Conservation (phyloP, 2,888 invertebrate genomes). For the Argyra leucocephala region DNA sequence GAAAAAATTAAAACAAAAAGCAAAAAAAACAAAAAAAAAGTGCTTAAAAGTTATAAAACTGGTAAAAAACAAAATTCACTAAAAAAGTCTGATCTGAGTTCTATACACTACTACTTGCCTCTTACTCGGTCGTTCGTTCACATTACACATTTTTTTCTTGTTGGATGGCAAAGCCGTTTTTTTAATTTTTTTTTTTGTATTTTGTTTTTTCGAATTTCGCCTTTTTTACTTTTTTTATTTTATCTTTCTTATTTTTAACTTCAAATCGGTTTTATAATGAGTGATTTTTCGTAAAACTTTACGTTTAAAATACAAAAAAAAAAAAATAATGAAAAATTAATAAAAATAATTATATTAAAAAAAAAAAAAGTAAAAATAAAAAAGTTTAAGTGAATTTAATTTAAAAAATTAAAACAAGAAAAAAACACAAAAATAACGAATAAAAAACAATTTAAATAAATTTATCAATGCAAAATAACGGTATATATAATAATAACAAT, state of each 20-base stretch:
- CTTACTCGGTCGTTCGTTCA: slow-evolving; percentile 27
- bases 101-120: slow-evolving; percentile 17
- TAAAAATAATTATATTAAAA: no score
- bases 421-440: no score
- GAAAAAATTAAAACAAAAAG: background rate
- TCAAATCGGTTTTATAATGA: background rate
- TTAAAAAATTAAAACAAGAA: no score
- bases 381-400: no score
- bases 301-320: no score
- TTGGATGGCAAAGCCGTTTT: slow-evolving; percentile 4
- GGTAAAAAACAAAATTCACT: slow-evolving; percentile 11
- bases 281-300: background rate
- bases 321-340: no score
- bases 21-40: slow-evolving; percentile 6
- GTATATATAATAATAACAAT: no score
- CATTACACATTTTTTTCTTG: slow-evolving; percentile 19
- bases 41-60: background rate
- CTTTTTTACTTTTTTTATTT: no score
- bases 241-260: background rate
- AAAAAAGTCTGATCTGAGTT: slow-evolving; percentile 22
- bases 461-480: no score
- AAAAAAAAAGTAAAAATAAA: no score
- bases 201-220: background rate
- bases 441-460: no score
- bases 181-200: background rate